phyloP scores from a whole-genome alignment of 2,888 invertebrate genomes.

The Drosophila demipolita region DNA sequence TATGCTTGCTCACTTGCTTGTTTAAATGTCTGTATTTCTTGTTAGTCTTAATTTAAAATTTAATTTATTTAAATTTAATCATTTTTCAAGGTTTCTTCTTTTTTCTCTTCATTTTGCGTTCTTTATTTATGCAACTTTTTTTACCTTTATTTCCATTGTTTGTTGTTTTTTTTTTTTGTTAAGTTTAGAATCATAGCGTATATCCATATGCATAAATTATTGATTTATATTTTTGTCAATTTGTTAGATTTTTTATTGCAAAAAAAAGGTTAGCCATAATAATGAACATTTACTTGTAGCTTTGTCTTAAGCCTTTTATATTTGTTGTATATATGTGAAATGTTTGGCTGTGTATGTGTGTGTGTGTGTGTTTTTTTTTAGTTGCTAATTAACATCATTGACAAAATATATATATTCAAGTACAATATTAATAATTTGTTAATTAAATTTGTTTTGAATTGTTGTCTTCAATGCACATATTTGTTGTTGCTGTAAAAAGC shows the following conservation, averaged over 20 bases:
- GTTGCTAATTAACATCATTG: slow-evolving; percentile 80
- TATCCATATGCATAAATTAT: slow-evolving; percentile 71
- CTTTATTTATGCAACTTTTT: slow-evolving; percentile 39
- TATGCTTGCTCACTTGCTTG: slow-evolving; percentile 74
- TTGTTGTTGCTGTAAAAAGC: slow-evolving; percentile 34
- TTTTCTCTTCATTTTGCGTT: slow-evolving; percentile 4
- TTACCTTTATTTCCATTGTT: slow-evolving; percentile 17
- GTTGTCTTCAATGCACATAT: slow-evolving; percentile 21
- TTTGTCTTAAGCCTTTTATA: slow-evolving; percentile 32
- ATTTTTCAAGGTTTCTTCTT: slow-evolving; percentile 37
- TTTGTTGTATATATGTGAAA: slow-evolving; percentile 25
- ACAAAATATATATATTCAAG: slow-evolving; percentile 62
- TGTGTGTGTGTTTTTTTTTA: slow-evolving; percentile 40
- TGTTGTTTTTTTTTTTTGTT: slow-evolving; percentile 4
- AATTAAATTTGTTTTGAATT: slow-evolving; percentile 24
- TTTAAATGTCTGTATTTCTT: slow-evolving; percentile 44
- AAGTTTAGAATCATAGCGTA: slow-evolving; percentile 68
- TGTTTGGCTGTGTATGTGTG: slow-evolving; percentile 32
- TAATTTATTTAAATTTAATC: slow-evolving; percentile 66
- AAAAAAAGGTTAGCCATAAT: slow-evolving; percentile 65
- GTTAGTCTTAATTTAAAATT: slow-evolving; percentile 65
- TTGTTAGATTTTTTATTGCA: slow-evolving; percentile 34
- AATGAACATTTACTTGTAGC: slow-evolving; percentile 65
- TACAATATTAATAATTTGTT: slow-evolving; percentile 53
- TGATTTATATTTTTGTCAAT: slow-evolving; percentile 18